Evolutionary conservation across 2,113 vertebrate species (phyloP), one percentile per base, ranked within the genome.

Genomic region (Bubo blakistoni): DNA sequence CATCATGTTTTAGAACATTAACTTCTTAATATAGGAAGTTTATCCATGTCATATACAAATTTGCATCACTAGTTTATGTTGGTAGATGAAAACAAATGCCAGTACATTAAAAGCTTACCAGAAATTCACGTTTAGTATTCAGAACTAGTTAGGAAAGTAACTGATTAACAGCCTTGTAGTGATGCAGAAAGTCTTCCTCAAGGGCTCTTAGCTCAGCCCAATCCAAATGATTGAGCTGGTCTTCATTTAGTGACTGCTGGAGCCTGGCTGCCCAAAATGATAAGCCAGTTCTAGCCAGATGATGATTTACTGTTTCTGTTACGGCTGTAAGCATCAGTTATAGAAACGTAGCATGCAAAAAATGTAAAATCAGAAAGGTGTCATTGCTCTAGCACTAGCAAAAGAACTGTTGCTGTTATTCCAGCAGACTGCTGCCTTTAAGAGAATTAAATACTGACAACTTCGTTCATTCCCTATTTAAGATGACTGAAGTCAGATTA

Each of bases 401-500:
- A 79, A 89, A 92, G 40, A 81, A 21, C 44, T 32, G 34, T 9
- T 65, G 16, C 49, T 77, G 22, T 58, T 85, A 78, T 74, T 89
- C 58, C 55, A 78, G 32, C 14, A 26, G 25, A 36, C 47, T 63
- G 12, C 72, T 63, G 65, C 20, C 67, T 61, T 65, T 85, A 58
- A 59, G 30, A 82, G 72, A 90, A 94, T 78, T 91, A 59, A 69
- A 61, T 34, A 16, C 36, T 81, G 77, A 74, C 84, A 81, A 76
- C 69, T 96, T 58, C 18, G 38, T 87, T 92, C 6, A 16, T 65
- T 86, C 71, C 58, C 61, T 69, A 61, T 83, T 96, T 91, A 63
- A 81, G 58, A 83, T 73, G 59, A 38, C 26, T 66, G 70, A 94
- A 93, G 58, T 32, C 66, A 86, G 34, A 13, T 87, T 95, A 69